Evolutionary conservation across 2,113 vertebrate genomes (phyloP), one percentile per base, ranked within the genome.

Genomic region (Propithecus coquereli): DNA sequence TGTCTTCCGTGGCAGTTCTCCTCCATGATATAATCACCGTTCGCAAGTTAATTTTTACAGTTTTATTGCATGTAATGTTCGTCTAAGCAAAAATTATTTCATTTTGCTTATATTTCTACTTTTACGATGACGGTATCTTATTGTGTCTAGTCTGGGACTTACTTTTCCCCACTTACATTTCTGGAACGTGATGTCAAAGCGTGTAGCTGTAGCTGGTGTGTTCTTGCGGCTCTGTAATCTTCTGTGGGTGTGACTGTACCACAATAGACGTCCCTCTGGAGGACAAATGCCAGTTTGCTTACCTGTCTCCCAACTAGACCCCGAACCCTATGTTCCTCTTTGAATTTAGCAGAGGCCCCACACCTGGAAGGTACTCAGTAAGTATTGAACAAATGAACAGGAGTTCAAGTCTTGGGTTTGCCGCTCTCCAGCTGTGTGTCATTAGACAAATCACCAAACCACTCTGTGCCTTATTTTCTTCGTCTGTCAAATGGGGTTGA

Each of bases 221-320:
- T 47, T 22, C 47, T 66, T 34, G 0, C 47, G 57, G 59, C 20
- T 61, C 74, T 0, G 0, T 76, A 13, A 23, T 17, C 40, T 23
- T n/a, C 87, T 32, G 0, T n/a, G 52, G 37, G 0, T 9, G 6
- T 6, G 11, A 23, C 40, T 34, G 2, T 0, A 0, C 2, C n/a
- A 9, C 45, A 0, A 11, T 1, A 0, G 2, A 18, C 2, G 45
- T 18, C 23, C n/a, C n/a, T 1, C 54, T 9, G 52, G n/a, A 37
- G 52, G 34, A 52, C 14, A 1, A n/a, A 25, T 14, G 23, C 52
- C n/a, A 9, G n/a, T 40, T 30, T 59, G 23, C 52, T 40, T 40
- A 27, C 57, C 12, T 59, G n/a, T 43, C 79, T 82, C n/a, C n/a
- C 79, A 40, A 4, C n/a, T 82, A 18, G 79, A 59, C 79, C 57